Evolutionary conservation across 1,140 invertebrate species (phyloP).

Genomic region (Muscidifurax raptorellus): DNA sequence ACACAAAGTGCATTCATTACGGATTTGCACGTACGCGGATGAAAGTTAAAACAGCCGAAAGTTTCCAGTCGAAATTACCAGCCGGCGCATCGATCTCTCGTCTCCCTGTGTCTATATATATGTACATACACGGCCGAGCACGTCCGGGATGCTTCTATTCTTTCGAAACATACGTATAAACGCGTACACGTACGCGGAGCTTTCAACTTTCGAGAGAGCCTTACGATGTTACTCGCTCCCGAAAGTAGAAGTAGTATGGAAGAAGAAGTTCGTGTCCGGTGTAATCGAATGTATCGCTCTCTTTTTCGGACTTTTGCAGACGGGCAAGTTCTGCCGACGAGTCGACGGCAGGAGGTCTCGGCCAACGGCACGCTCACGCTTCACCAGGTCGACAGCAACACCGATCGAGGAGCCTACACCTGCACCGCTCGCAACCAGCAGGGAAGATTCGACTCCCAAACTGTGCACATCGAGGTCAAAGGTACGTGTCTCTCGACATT

Average conservation of each 20-base stretch:
- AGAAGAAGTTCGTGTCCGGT: no score
- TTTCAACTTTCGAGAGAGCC: background rate
- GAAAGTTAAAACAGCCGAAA: background rate
- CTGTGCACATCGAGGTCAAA: slow-evolving; percentile 90
- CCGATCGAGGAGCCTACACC: slow-evolving; percentile 86
- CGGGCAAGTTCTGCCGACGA: slow-evolving; percentile 88
- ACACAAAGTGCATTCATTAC: background rate
- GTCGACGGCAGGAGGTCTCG: slow-evolving; percentile 90
- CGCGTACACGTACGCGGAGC: background rate
- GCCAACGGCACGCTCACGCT: slow-evolving; percentile 88
- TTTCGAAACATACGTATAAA: background rate
- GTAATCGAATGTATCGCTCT: slow-evolving; percentile 2
- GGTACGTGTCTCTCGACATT: slow-evolving; percentile 76
- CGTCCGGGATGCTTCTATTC: background rate
- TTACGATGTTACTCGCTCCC: background rate
- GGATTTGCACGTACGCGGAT: background rate
- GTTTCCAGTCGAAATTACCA: background rate
- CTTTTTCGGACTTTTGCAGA: slow-evolving; percentile 74
- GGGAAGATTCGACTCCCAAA: slow-evolving; percentile 85
- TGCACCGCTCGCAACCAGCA: slow-evolving; percentile 92
- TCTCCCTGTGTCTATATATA: no score
- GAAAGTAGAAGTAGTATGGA: background rate
- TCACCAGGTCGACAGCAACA: slow-evolving; percentile 84
- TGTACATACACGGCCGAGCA: background rate
- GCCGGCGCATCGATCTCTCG: background rate